Percentiles rank a stretch among this genome's conserved stretches.
These are phyloP conservation scores for Gymnocheta viridis DNA, from an alignment of 2,888 invertebrate species.

Conservation along the genomic window DNA sequence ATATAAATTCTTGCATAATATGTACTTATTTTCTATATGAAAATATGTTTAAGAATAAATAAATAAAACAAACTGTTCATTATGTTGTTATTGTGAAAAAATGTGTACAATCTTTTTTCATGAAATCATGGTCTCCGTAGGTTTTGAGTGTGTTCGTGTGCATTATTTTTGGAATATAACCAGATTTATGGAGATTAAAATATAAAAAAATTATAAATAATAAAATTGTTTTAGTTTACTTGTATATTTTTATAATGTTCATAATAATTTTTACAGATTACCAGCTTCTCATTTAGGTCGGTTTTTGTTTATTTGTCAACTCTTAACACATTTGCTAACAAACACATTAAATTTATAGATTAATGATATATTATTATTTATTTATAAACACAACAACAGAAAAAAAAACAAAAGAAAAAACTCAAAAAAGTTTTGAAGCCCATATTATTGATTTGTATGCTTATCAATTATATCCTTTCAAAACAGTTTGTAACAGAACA, in stretches of 20 bases:
- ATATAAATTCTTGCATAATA: too few relatives aligned
- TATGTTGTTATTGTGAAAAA: too few relatives aligned
- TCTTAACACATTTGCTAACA: not conserved
- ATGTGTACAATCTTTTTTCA: too few relatives aligned
- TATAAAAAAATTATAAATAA: not conserved
- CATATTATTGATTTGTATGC: slow-evolving; percentile 27
- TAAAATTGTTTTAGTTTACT: too few relatives aligned
- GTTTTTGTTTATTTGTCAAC: not conserved
- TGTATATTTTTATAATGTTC: not conserved
- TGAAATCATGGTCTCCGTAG: too few relatives aligned
- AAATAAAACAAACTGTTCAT: too few relatives aligned
- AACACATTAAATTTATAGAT: not conserved
- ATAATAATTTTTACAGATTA: not conserved
- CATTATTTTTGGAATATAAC: too few relatives aligned
- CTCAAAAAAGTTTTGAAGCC: not conserved
- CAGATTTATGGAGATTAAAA: too few relatives aligned
- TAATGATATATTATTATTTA: not conserved
- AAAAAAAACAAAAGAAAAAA: not conserved
- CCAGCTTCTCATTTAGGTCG: not conserved
- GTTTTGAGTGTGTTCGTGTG: too few relatives aligned
- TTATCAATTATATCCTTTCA: slow-evolving; percentile 40
- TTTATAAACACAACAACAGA: not conserved
- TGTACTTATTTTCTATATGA: too few relatives aligned
- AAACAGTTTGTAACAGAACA: not conserved
- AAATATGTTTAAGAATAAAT: too few relatives aligned